Base-by-base conservation (phyloP, 2,113 vertebrate genomes). In the Stigmatopora argus region DNA sequence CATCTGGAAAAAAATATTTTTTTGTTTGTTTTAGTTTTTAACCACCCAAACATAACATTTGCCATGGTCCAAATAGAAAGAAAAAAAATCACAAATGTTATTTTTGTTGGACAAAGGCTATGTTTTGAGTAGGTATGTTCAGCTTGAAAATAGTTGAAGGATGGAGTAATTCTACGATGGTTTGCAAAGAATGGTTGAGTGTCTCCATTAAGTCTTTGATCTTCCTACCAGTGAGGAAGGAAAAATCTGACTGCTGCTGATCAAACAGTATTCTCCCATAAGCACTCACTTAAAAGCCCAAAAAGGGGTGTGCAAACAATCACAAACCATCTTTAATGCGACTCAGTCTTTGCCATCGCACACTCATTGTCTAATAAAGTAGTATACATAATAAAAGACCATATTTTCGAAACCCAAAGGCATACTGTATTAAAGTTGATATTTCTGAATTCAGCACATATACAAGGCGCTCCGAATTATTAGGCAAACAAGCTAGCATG, bases 181-280 rank as follows among this genome's bases (percentile, higher is more conserved):
- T 17, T 10, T 47, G 53, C 48, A 66, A 69, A 70, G 23, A 73
- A 35, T 74, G 67, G 41, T 58, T 8, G 10, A 65, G 66, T 69
- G 70, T 77, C 68, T 83, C 71, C 64, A 44, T 55, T 58, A 55
- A 0, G 21, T 58, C 79, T 87, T 87, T 87, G 82, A 87, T 87
- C 85, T 70, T 73, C 77, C 72, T 72, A 75, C 72, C 67, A 6
- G 59, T 4, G 18, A 74, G 75, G 76, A 85, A 82, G 62, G 23
- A 59, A 45, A 57, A 47, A 55, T 49, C 65, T 73, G 78, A 21
- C 66, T 82, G 74, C 75, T 59, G 45, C 70, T 77, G 12, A 53
- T 77, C 74, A 85, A 85, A 77, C 71, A 82, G 21, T 4, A 48
- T 34, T 17, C 58, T 2, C 49, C 26, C 62, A 19, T 72, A 78